Base-by-base conservation (phyloP, 2,113 vertebrate genomes). In the Petroica traversi region DNA sequence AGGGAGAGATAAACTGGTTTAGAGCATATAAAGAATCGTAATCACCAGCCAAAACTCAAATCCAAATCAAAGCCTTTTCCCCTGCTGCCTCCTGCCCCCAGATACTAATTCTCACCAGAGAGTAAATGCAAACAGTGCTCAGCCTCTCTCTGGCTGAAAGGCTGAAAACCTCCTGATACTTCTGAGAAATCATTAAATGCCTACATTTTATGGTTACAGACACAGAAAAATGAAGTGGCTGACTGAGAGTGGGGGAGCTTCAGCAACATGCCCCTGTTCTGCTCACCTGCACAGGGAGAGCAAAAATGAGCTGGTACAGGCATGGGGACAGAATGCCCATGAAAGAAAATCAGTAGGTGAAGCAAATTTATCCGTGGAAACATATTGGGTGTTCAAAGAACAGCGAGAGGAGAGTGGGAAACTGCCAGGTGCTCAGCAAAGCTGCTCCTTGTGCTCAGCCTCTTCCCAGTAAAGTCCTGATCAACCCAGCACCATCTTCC, bases 1-100 rank as follows among this genome's bases (percentile, higher is more conserved):
- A 83, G 95, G 94, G 88, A 96, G 7, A 88, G 92, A 93, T 85
- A 93, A 94, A 92, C 89, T 87, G 68, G 55, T 93, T 96, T 90
- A 90, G 61, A 78, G 82, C 82, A 41, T 59, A 92, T 76, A 84
- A 95, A 93, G 79, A 88, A 85, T 88, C 49, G 7, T 75, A 87
- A 94, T 68, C 77, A 79, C 45, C 82, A 77, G 52, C 51, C 82
- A 93, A 88, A 93, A 92, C 68, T 85, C 78, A 79, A 75, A 82
- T 33, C 74, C 75, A 83, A 71, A 91, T 68, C 87, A 64, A 92
- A 88, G 72, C 63, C 63, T 78, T 83, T 93, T 49, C 6, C 87
- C 46, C 67, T 69, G 54, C 75, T 69, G 33, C 15, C 45, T 91
- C 75, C 88, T 83, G 55, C 67, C 92, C 92, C 87, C 55, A 54